A percentile compares a stretch with the other conserved stretches of the same genome.
Conservation (phyloP, 2,888 invertebrate genomes). For the Cephus pulcher region DNA sequence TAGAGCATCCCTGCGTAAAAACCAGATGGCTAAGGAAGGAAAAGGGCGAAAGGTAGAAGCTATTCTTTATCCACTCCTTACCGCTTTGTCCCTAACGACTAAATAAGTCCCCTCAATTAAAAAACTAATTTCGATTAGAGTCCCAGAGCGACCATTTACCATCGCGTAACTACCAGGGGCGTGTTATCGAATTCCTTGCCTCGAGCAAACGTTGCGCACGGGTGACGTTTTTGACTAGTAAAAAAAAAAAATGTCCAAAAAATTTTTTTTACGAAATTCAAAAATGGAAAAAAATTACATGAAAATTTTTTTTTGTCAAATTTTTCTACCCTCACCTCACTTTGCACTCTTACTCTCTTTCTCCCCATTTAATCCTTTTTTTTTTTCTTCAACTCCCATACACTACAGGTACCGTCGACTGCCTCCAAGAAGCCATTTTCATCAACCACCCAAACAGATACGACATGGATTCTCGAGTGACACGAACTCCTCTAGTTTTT, state of each 20-base stretch:
- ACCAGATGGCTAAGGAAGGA: constrained; percentile 36
- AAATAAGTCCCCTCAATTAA: constrained; percentile 64
- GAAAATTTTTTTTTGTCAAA: not conserved
- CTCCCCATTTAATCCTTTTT: not conserved
- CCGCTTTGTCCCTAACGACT: constrained; percentile 50
- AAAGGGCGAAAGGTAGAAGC: constrained; percentile 18
- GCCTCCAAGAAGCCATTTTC: not conserved
- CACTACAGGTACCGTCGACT: not conserved
- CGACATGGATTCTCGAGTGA: not conserved
- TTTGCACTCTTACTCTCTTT: constrained; percentile 12
- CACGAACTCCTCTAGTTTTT: not conserved
- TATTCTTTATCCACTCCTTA: constrained; percentile 25
- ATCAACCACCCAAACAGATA: not conserved
- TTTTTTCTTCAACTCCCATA: not conserved
- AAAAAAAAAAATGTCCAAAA: not conserved
- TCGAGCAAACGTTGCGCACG: constrained; percentile 28
- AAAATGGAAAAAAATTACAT: constrained; percentile 10
- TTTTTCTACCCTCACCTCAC: constrained; percentile 10
- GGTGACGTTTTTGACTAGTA: constrained; percentile 10
- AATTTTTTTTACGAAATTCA: not conserved
- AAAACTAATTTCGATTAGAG: constrained; percentile 65
- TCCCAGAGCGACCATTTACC: constrained; percentile 55
- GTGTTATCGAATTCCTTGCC: constrained; percentile 41
- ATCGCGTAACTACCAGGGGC: constrained; percentile 45
- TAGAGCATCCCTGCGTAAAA: constrained; percentile 22